Conservation (phyloP, 2,797 vertebrate species). For the Champsocephalus gunnari region DNA sequence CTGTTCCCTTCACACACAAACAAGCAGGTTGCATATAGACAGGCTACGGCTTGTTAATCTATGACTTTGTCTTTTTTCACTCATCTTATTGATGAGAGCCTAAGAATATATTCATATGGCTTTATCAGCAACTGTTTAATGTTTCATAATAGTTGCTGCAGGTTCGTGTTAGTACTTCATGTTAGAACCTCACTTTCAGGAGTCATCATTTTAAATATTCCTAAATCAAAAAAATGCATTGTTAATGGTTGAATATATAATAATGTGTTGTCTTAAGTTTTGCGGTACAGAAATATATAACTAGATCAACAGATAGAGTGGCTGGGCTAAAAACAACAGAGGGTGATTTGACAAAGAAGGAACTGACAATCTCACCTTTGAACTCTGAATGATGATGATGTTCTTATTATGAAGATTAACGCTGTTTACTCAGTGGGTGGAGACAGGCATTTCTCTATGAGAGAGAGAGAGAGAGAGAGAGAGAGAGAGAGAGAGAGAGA, state of each 20-base stretch:
- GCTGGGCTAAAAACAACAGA: conserved; percentile 6
- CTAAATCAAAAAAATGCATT: not conserved
- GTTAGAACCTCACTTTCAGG: not conserved
- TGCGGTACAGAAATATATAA: not conserved
- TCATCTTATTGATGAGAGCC: conserved; percentile 40
- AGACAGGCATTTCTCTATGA: conserved; percentile 56
- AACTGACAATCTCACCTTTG: conserved; percentile 78
- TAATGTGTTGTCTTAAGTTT: not conserved
- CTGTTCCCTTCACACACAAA: conserved; percentile 46
- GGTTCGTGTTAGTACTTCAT: not conserved
- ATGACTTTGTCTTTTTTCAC: conserved; percentile 49
- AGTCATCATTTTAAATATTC: not conserved
- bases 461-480: conserved; percentile 17
- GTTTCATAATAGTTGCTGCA: not conserved
- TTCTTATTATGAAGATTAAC: conserved; percentile 76
- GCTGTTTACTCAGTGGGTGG: conserved; percentile 72
- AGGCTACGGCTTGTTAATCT: conserved; percentile 67
- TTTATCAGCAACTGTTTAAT: conserved; percentile 6
- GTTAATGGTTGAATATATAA: not conserved
- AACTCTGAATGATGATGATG: conserved; percentile 76
- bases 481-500: no score
- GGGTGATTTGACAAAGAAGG: conserved; percentile 47
- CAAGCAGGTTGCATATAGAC: conserved; percentile 44
- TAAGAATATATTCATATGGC: not conserved
- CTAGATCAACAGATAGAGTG: not conserved